Percentiles rank a stretch among this genome's conserved stretches.
These are phyloP conservation scores for Platycheirus albimanus DNA, from an alignment of 2,888 invertebrate species.

Conservation along the genomic window DNA sequence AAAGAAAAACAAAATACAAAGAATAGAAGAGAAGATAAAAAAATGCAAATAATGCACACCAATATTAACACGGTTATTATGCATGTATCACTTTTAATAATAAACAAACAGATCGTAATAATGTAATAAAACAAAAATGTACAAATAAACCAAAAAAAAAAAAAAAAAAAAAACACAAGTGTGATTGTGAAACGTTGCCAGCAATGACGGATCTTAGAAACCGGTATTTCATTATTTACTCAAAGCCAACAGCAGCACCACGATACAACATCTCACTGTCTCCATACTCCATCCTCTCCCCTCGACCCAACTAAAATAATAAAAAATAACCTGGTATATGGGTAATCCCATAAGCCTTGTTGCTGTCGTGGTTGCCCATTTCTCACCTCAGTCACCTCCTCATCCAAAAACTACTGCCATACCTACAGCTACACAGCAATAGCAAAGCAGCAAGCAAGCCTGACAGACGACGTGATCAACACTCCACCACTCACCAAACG, in stretches of 20 bases:
- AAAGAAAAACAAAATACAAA: constrained; percentile 27
- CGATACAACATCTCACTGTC: constrained; percentile 52
- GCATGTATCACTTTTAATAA: constrained; percentile 59
- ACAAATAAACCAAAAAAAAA: too few species aligned
- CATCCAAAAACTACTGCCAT: constrained; percentile 23
- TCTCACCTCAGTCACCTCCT: constrained; percentile 26
- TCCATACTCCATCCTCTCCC: background rate
- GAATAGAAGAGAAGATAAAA: constrained; percentile 14
- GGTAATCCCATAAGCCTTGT: constrained; percentile 57
- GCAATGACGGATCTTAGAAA: constrained; percentile 70
- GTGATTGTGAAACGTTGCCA: constrained; percentile 66
- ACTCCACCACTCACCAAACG: background rate
- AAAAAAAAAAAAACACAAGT: constrained; percentile 32
- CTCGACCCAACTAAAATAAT: background rate
- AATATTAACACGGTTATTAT: constrained; percentile 45
- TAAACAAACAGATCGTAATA: constrained; percentile 61
- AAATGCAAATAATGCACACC: constrained; percentile 57
- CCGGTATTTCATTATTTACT: constrained; percentile 63
- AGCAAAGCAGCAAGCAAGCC: constrained; percentile 9
- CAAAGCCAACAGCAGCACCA: constrained; percentile 26
- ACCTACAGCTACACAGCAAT: too few species aligned
- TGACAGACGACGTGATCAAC: background rate
- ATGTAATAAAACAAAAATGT: too few species aligned
- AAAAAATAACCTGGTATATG: background rate
- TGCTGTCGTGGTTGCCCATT: constrained; percentile 33